Conservation (phyloP, 2,797 vertebrate genomes). For the Notolabrus celidotus region DNA sequence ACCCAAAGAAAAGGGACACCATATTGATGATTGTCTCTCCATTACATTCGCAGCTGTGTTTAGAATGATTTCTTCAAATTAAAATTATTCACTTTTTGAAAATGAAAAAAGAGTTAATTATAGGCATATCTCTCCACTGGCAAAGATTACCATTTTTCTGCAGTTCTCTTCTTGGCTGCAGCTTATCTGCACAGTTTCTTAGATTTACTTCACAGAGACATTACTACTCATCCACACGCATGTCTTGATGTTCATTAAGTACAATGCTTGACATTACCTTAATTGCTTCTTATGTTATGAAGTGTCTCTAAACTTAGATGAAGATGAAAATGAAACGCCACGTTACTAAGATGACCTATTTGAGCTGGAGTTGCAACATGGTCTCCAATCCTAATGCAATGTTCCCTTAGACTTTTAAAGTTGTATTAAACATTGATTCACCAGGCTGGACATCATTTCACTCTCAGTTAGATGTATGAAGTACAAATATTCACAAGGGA, state of each 20-base stretch:
- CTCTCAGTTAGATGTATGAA: conserved; percentile 15
- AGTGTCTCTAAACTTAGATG: conserved; percentile 19
- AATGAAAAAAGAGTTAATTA: background rate
- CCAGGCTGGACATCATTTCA: background rate
- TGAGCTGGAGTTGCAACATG: conserved; percentile 20
- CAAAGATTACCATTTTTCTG: conserved; percentile 14
- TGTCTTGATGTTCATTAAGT: conserved; percentile 20
- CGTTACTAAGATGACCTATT: conserved; percentile 21
- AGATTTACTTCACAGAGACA: background rate
- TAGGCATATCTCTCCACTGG: background rate
- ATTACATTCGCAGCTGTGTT: background rate
- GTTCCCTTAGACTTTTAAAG: background rate
- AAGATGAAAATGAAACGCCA: conserved; percentile 21
- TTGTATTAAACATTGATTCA: background rate
- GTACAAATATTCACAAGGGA: conserved; percentile 4
- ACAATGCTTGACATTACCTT: conserved; percentile 34
- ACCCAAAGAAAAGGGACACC: background rate
- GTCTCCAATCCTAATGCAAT: conserved; percentile 7
- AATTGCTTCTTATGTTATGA: conserved; percentile 49
- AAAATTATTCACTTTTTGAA: too few species aligned
- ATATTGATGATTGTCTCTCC: background rate
- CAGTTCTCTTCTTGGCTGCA: conserved; percentile 2
- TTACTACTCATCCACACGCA: background rate
- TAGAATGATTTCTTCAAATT: conserved; percentile 2
- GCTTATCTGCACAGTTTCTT: background rate